A percentile compares a stretch with the other conserved stretches of the same genome.
Evolutionary conservation across 2,113 vertebrate genomes (phyloP).

Genomic region (Aegithalos caudatus): DNA sequence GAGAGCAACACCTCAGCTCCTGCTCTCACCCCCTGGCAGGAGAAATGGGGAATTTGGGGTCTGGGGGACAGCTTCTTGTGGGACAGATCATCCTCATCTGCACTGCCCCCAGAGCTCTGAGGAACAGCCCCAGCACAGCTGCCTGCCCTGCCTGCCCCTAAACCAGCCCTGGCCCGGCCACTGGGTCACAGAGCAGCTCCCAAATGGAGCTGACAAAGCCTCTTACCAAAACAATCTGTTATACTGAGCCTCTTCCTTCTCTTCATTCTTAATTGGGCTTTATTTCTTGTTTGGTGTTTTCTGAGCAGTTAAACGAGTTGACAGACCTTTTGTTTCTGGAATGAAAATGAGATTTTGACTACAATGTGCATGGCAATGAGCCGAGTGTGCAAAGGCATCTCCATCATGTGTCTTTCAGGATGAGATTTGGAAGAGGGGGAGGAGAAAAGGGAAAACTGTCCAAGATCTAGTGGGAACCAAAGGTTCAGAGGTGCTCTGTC

Average conservation of each 20-base stretch:
- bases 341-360: slow-evolving; percentile 56
- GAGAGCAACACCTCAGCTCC: background rate
- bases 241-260: slow-evolving; percentile 25
- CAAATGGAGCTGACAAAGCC: background rate
- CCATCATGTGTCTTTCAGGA: background rate
- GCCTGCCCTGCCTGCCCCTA: background rate
- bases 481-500: background rate
- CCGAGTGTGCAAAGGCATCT: rapidly evolving
- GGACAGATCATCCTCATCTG: background rate
- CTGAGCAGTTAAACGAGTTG: slow-evolving; percentile 48
- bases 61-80: background rate
- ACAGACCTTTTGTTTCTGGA: slow-evolving; percentile 61
- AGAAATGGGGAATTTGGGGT: background rate
- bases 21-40: background rate
- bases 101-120: background rate
- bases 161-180: background rate
- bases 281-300: slow-evolving; percentile 64
- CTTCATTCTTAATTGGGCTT: slow-evolving; percentile 52
- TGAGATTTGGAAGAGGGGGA: background rate
- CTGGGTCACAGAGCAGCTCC: background rate
- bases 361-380: slow-evolving; percentile 7
- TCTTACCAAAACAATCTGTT: slow-evolving; percentile 34
- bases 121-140: background rate
- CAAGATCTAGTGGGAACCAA: background rate
- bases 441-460: background rate